Evolutionary conservation across 2,797 vertebrate genomes (phyloP).

Genomic region (Enteromius unitaeniatus): DNA sequence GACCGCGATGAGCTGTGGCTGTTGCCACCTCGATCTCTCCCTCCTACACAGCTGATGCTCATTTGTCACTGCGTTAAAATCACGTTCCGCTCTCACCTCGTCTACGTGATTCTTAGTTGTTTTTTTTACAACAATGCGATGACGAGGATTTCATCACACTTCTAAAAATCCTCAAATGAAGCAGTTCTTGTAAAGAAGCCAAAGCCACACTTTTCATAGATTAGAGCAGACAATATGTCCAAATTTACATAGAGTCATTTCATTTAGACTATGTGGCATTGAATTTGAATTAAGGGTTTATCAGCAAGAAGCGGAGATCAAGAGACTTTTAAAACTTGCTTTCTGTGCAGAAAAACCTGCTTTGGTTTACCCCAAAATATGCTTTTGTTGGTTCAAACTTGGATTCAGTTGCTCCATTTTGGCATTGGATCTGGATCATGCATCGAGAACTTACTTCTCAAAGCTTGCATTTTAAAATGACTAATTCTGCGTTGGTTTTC

Average conservation of each 20-base stretch:
- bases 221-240: background rate
- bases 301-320: background rate
- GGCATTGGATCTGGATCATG: background rate
- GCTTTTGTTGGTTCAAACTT: background rate
- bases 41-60: constrained; percentile 60
- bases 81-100: constrained; percentile 37
- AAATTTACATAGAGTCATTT: background rate
- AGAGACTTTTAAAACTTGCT: background rate
- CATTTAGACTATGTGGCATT: background rate
- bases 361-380: background rate
- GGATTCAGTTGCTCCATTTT: background rate
- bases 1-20: constrained; percentile 44
- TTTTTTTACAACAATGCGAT: background rate
- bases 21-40: constrained; percentile 60
- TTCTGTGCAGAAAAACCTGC: background rate
- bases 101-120: constrained; percentile 32
- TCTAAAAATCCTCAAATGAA: background rate
- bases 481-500: background rate
- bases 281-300: background rate
- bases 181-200: background rate
- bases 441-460: background rate
- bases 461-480: background rate
- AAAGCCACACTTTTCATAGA: background rate
- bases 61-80: constrained; percentile 56
- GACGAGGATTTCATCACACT: constrained; percentile 2